A percentile compares a stretch with the other conserved stretches of the same genome.
These are phyloP conservation scores for Caenorhabditis japonica DNA, from an alignment of 2,888 invertebrate genomes.

Conservation along the genomic window DNA sequence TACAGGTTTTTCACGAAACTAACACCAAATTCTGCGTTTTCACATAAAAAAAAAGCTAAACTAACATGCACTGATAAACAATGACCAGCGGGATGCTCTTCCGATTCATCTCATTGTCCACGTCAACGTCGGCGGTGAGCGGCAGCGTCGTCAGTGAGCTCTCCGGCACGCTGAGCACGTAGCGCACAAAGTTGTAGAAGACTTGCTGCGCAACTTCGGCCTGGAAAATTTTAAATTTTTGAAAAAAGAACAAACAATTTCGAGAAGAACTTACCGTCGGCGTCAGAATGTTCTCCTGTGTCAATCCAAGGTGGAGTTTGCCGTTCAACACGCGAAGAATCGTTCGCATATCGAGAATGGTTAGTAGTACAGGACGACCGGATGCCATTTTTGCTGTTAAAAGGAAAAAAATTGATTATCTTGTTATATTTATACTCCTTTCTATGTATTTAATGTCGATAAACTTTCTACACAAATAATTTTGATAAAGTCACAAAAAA, in stretches of 20 bases:
- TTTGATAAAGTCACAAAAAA: no score
- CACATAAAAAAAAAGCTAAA: not conserved
- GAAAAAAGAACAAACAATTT: not conserved
- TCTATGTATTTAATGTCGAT: no score
- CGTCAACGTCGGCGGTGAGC: not conserved
- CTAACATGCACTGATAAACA: conserved; percentile 38
- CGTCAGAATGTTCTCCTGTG: conserved; percentile 2
- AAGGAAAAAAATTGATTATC: not conserved
- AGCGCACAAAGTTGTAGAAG: conserved; percentile 18
- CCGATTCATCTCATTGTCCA: conserved; percentile 26
- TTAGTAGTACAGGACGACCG: not conserved
- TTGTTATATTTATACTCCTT: no score
- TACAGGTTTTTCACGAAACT: no score
- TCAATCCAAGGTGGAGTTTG: conserved; percentile 15
- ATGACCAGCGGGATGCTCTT: conserved; percentile 23
- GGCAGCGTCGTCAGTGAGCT: conserved; percentile 22
- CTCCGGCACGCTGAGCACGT: conserved; percentile 20
- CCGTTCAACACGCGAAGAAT: not conserved
- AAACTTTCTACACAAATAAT: no score
- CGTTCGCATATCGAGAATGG: not conserved
- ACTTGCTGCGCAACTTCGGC: conserved; percentile 25
- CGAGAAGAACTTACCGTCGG: conserved; percentile 19
- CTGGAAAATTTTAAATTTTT: conserved; percentile 18
- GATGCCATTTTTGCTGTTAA: not conserved
- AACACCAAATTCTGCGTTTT: not conserved